Base-by-base conservation (phyloP, 2,797 vertebrate species). In the Aldrovandia affinis region DNA sequence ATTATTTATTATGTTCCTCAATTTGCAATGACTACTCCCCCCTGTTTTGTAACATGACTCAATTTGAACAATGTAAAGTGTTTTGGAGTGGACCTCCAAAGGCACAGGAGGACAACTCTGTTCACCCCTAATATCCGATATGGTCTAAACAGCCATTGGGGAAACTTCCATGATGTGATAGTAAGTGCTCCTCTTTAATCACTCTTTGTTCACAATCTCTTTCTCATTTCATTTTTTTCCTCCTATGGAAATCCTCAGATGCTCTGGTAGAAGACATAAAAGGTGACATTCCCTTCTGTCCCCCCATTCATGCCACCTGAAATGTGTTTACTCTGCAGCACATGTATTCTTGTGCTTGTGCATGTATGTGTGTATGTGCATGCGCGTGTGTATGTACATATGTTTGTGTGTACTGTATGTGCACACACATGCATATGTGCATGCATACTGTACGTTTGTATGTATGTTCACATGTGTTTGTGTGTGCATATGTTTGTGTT, bases 1-100 rank as follows among this genome's bases (percentile, higher is more conserved):
- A 77, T 77, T 77, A 77, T 77, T 77, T 12, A 47, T n/a, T n/a
- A 47, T 22, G 22, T 77, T n/a, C 73, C 42, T 77, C 42, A 25
- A 44, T 77, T 47, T 47, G 73, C 42, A 77, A 47, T 10, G 42
- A 20, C 68, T 22, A 42, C 25, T 68, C 14, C 15, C 39, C 10
- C 42, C 9, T 42, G 8, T 8, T 42, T 28, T 28, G 3, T 20
- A 14, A 14, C 14, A 3, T 28, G 2, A 8, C 42, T 42, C 73
- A 22, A 47, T 57, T 57, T 57, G 2, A 57, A 20, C 55, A 57
- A 20, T 57, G 55, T 20, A 57, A 3, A 20, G 18, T 57, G 55
- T 14, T 57, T 57, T 15, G 2, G 12, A 77, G 22, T 77, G 68
- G 33, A 10, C 42, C 73, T 77, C 42, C 8, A 25, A 77, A 77